phyloP scores from a whole-genome alignment of 2,888 invertebrate genomes.

The Trypoxylon attenuatum region DNA sequence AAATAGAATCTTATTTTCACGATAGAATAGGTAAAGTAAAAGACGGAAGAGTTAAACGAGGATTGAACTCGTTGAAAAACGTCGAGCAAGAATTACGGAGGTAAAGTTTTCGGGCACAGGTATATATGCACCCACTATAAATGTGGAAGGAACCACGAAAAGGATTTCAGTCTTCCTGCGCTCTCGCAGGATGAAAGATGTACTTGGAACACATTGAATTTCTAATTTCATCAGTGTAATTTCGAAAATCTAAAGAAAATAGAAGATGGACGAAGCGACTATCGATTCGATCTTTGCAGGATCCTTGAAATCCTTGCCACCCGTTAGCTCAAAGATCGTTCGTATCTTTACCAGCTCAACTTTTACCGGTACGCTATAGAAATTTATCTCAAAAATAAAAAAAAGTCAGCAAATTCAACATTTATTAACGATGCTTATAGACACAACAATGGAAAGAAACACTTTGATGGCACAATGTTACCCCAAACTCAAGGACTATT shows the following conservation, averaged over 20 bases:
- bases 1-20: no score
- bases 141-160: constrained; percentile 13
- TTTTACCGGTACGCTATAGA: constrained; percentile 89
- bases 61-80: no score
- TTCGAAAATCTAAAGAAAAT: neutral
- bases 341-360: constrained; percentile 99
- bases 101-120: constrained; percentile 1
- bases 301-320: constrained; percentile 90
- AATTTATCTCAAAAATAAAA: neutral
- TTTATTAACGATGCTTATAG: constrained; percentile 75
- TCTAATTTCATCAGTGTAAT: neutral
- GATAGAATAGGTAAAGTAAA: no score
- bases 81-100: no score
- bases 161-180: constrained; percentile 29
- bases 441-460: constrained; percentile 97
- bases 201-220: neutral
- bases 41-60: no score
- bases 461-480: constrained; percentile 99
- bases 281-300: constrained; percentile 94
- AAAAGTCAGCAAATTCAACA: neutral
- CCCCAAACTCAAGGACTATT: constrained; percentile 96
- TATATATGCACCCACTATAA: constrained; percentile 35
- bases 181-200: constrained; percentile 20
- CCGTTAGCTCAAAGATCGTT: constrained; percentile 98
- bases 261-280: constrained; percentile 89